Conservation (phyloP, 2,113 vertebrate species). For the Suncus etruscus region DNA sequence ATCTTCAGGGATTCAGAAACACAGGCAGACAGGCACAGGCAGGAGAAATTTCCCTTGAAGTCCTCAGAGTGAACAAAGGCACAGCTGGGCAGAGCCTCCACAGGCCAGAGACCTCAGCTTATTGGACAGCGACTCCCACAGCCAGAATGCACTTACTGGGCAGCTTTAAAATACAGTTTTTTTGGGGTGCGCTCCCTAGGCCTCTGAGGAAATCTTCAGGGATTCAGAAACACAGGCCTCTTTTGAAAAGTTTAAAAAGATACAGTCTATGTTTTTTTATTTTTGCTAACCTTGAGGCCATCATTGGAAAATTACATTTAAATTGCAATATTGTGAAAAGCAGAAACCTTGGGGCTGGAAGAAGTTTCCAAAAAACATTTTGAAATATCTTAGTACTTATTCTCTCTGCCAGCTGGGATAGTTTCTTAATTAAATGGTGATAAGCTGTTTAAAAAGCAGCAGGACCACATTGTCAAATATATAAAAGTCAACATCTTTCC, state of each 20-base stretch:
- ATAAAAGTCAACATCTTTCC: conserved; percentile 53
- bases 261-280: background rate
- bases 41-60: too few species aligned
- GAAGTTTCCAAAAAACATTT: conserved; percentile 44
- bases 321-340: conserved; percentile 55
- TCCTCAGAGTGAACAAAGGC: too few species aligned
- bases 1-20: too few species aligned
- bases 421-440: background rate
- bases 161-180: too few species aligned
- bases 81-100: too few species aligned
- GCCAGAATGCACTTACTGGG: too few species aligned
- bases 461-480: background rate
- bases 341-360: background rate
- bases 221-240: too few species aligned
- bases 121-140: too few species aligned
- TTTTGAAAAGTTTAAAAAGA: background rate
- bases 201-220: too few species aligned
- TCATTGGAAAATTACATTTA: conserved; percentile 54
- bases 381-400: conserved; percentile 46
- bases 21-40: too few species aligned
- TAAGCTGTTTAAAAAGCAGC: background rate
- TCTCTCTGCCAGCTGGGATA: conserved; percentile 31
- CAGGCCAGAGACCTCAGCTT: too few species aligned
- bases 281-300: conserved; percentile 25
- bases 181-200: too few species aligned